These are phyloP conservation scores for Actinia tenebrosa DNA, from an alignment of 64 coral and sea anemone species.

Conservation along the genomic window DNA sequence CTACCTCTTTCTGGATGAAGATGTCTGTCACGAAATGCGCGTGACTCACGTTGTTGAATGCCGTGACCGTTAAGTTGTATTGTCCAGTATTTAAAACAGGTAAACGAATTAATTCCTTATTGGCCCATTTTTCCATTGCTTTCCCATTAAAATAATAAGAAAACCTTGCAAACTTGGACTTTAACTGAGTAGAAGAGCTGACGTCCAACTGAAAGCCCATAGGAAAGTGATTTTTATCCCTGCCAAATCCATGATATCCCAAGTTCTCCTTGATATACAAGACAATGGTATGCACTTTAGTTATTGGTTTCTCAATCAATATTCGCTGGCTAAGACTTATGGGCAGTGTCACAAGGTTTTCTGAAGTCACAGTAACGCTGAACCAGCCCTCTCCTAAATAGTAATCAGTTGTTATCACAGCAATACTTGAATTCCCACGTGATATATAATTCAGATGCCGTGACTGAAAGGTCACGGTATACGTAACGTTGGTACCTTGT, in stretches of 20 bases:
- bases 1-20: conserved; percentile 17
- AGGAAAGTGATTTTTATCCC: conserved; percentile 27
- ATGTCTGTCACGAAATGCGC: neutral
- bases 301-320: conserved; percentile 18
- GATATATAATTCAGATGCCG: conserved; percentile 2
- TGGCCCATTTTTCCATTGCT: conserved; percentile 15
- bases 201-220: conserved; percentile 19
- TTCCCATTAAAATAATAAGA: neutral
- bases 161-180: neutral
- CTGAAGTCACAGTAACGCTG: conserved; percentile 35
- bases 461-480: neutral
- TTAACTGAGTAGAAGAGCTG: neutral
- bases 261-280: conserved; percentile 14
- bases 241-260: conserved; percentile 32
- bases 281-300: neutral
- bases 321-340: conserved; percentile 25
- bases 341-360: conserved; percentile 43
- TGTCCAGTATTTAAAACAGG: neutral
- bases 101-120: neutral
- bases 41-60: conserved; percentile 22
- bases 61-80: conserved; percentile 16
- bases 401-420: conserved; percentile 5
- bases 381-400: conserved; percentile 29
- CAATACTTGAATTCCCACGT: neutral
- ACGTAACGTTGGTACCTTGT: conserved; percentile 52